Conservation (phyloP, 1,140 invertebrate genomes). For the Gryon sp. region DNA sequence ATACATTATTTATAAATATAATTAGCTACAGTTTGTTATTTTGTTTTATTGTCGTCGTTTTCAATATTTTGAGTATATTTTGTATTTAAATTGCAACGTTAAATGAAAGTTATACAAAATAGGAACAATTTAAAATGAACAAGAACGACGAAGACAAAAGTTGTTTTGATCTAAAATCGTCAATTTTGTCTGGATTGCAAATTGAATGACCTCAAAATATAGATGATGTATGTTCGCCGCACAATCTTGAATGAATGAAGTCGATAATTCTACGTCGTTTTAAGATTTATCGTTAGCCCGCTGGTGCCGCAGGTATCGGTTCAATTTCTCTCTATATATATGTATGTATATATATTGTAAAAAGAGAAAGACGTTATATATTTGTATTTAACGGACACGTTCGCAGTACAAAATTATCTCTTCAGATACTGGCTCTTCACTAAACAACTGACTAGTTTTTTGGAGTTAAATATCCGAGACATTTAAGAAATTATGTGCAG, state of each 20-base stretch:
- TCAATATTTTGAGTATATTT: no score
- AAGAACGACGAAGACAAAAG: slow-evolving; percentile 8
- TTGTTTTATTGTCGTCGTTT: slow-evolving; percentile 75
- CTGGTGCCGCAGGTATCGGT: slow-evolving; percentile 3
- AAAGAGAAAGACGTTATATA: slow-evolving; percentile 38
- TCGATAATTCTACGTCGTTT: slow-evolving; percentile 40
- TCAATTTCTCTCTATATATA: slow-evolving; percentile 1
- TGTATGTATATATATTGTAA: slow-evolving; percentile 1
- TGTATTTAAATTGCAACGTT: no score
- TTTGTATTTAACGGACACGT: slow-evolving; percentile 37
- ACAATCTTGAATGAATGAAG: slow-evolving; percentile 9
- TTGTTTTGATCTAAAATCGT: slow-evolving; percentile 9
- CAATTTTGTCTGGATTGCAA: slow-evolving; percentile 13
- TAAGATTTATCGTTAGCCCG: slow-evolving; percentile 36
- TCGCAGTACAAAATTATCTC: slow-evolving; percentile 34
- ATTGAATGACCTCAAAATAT: slow-evolving; percentile 30
- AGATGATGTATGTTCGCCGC: slow-evolving; percentile 5
- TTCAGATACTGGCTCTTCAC: slow-evolving; percentile 8
- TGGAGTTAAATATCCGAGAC: slow-evolving; percentile 1
- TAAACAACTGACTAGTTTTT: slow-evolving; percentile 42
- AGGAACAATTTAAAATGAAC: no score
- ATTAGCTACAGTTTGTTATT: slow-evolving; percentile 68
- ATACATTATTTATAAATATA: slow-evolving; percentile 57
- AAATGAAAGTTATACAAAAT: no score
- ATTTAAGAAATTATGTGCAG: no score